Base-by-base conservation (phyloP, 2,113 vertebrate species). In the Toxotes jaculatrix region DNA sequence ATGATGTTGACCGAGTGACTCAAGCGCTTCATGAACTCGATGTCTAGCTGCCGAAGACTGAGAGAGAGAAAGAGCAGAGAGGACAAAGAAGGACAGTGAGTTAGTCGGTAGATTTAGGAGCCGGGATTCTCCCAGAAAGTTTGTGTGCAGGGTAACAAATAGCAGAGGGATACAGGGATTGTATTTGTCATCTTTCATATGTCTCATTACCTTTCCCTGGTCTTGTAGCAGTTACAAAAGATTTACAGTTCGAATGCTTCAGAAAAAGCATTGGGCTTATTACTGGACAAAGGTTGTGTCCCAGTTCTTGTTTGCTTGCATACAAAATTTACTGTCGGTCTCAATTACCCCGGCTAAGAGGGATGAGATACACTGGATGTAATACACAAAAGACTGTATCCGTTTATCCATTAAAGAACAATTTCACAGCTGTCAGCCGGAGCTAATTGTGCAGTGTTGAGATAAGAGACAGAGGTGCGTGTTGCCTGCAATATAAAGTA, bases 1-100 rank as follows among this genome's bases (percentile, higher is more conserved):
- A 99, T 97, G 89, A 99, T 97, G 94, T 99, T 99, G 87, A 99
- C 97, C 1, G 97, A 96, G 84, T 98, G 97, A 94, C 97, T 98
- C 94, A 99, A 91, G 82, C 97, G 96, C 83, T 97, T 99, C 98
- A 99, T 99, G 88, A 99, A 99, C 92, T 98, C 98, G 17, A 97
- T 72, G 77, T 99, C 98, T 11, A 99, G 94, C 81, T 97, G 97
- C 64, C 98, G 95, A 83, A 99, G 94, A 87, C 98, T 99, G 91
- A 45, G 27, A 74, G 27, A 74, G 10, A 45, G 42, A 62, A 27
- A 60, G 60, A 53, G 6, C 0, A 51, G 0, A 19, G 19, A 40
- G 45, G 49, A 84, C 36, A 65, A 10, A 60, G 38, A 73, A 13
- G 34, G 19, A 68, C 55, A 59, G 21, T 7, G 49, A 77, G 14